A percentile compares a stretch with the other conserved stretches of the same genome.
phyloP scores from a whole-genome alignment of 1,140 invertebrate genomes.

The Atta cephalotes region DNA sequence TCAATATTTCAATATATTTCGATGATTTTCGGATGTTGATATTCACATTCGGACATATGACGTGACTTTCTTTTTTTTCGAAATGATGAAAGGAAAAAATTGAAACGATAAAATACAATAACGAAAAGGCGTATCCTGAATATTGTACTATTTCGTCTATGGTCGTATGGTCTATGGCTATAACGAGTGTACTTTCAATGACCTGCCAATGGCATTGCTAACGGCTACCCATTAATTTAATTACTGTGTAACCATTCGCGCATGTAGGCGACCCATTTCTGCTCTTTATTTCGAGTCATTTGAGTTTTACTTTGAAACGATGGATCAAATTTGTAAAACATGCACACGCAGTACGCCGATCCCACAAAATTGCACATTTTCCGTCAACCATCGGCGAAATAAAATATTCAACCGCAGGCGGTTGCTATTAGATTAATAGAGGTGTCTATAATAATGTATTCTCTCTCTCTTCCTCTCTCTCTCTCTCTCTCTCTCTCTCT shows the following conservation, averaged over 20 bases:
- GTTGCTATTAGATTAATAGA: conserved; percentile 37
- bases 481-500: background rate
- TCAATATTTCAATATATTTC: background rate
- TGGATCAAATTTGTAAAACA: conserved; percentile 43
- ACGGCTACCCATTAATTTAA: conserved; percentile 74
- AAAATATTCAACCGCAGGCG: conserved; percentile 35
- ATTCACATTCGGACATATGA: background rate
- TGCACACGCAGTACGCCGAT: background rate
- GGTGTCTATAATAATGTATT: conserved; percentile 56
- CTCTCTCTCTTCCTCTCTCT: no score
- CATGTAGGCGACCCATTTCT: conserved; percentile 65
- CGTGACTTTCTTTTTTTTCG: background rate
- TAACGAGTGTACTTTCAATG: conserved; percentile 59
- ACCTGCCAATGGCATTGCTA: conserved; percentile 61
- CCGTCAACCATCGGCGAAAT: conserved; percentile 7
- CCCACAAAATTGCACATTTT: conserved; percentile 36
- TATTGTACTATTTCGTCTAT: conserved; percentile 26
- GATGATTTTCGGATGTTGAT: background rate
- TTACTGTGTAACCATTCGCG: conserved; percentile 74
- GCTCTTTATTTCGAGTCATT: conserved; percentile 70
- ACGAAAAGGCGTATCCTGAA: background rate
- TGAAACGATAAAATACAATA: conserved; percentile 56
- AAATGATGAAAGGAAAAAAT: conserved; percentile 5
- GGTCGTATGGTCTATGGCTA: conserved; percentile 41
- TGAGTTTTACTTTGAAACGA: conserved; percentile 65